A percentile compares a stretch with the other conserved stretches of the same genome.
phyloP scores from a whole-genome alignment of 2,113 vertebrate genomes.

The Perccottus glenii region DNA sequence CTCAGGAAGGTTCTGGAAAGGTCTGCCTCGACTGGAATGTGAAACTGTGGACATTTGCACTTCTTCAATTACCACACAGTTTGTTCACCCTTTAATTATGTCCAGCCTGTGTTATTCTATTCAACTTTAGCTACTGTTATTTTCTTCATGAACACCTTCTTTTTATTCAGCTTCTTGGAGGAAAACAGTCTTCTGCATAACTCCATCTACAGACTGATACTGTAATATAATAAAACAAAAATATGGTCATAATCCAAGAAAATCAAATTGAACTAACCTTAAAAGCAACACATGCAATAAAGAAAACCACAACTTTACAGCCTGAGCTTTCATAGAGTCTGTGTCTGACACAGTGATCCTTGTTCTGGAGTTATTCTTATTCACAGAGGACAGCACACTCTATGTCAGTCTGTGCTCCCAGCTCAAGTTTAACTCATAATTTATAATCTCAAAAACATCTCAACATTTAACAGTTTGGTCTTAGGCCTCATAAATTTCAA shows the following conservation, averaged over 20 bases:
- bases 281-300: constrained; percentile 14
- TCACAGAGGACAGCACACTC: constrained; percentile 26
- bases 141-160: too few species aligned
- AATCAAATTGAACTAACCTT: constrained; percentile 39
- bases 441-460: constrained; percentile 19
- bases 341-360: constrained; percentile 7
- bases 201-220: background rate
- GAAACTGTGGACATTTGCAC: constrained; percentile 41
- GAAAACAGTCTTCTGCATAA: background rate
- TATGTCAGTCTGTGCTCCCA: constrained; percentile 18
- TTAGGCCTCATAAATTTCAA: constrained; percentile 31
- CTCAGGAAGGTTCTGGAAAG: constrained; percentile 48
- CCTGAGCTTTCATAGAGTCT: constrained; percentile 42
- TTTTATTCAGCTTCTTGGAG: too few species aligned
- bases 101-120: constrained; percentile 1
- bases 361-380: constrained; percentile 19
- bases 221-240: background rate
- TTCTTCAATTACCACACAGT: constrained; percentile 52
- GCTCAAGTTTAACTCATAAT: constrained; percentile 32
- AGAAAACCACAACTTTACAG: constrained; percentile 18
- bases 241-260: background rate
- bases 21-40: constrained; percentile 52
- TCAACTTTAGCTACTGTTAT: background rate
- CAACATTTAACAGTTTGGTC: background rate
- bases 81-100: constrained; percentile 53